These are phyloP conservation scores for Drosophila maculinotata DNA, from an alignment of 2,888 invertebrate species.

Conservation along the genomic window DNA sequence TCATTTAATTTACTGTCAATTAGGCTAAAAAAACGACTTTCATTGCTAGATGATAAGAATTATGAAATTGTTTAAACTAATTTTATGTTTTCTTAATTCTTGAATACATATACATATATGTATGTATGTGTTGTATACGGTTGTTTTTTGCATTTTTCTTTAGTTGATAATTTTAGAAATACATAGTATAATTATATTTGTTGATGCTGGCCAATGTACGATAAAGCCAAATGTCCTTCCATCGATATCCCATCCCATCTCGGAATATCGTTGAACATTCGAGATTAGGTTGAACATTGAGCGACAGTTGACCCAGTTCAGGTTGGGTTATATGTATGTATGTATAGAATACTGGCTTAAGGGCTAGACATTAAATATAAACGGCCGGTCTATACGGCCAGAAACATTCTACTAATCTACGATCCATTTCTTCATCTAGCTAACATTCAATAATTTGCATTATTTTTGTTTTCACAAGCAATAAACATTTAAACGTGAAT, in stretches of 20 bases:
- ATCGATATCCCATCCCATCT: neutral
- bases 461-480: conserved; percentile 53
- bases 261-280: neutral
- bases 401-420: conserved; percentile 14
- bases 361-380: conserved; percentile 35
- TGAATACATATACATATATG: conserved; percentile 30
- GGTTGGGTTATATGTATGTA: conserved; percentile 1
- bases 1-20: conserved; percentile 34
- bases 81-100: conserved; percentile 11
- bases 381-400: conserved; percentile 16
- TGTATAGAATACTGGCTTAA: conserved; percentile 48
- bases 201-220: neutral
- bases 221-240: neutral
- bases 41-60: conserved; percentile 28
- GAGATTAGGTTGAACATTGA: conserved; percentile 1
- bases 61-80: conserved; percentile 18
- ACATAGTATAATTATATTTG: neutral
- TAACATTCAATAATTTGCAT: conserved; percentile 9
- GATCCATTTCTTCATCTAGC: conserved; percentile 9
- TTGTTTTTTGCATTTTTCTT: conserved; percentile 7
- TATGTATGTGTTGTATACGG: conserved; percentile 11
- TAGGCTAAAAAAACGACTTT: conserved; percentile 27
- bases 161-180: conserved; percentile 3
- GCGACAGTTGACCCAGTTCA: conserved; percentile 6
- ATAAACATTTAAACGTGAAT: conserved; percentile 71